Evolutionary conservation across 2,113 vertebrate species (phyloP).

Genomic region (Laticauda laticaudata): DNA sequence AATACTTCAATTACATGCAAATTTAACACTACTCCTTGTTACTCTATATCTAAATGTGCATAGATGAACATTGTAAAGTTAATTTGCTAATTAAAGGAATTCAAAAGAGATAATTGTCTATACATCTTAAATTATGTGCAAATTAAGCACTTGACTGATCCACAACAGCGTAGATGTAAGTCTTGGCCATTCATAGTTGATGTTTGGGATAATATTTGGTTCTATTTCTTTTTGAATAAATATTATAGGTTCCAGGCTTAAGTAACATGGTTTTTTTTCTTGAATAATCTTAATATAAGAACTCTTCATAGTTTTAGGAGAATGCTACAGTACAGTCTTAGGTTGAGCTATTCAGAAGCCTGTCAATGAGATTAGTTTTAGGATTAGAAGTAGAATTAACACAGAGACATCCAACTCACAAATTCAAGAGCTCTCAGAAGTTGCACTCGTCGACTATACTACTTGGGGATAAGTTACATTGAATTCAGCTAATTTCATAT

Average conservation of each 20-base stretch:
- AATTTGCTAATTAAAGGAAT: neutral
- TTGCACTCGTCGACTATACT: neutral
- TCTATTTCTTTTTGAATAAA: neutral
- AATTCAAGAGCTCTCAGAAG: neutral
- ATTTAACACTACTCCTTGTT: neutral
- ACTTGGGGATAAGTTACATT: neutral
- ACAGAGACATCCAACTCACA: neutral
- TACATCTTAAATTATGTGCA: neutral
- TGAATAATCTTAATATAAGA: neutral
- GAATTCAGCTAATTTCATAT: neutral
- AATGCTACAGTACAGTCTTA: neutral
- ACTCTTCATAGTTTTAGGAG: neutral
- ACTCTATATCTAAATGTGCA: neutral
- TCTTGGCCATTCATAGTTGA: neutral
- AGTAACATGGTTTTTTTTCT: neutral
- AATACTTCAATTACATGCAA: neutral
- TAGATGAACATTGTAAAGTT: neutral
- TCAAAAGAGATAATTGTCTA: neutral
- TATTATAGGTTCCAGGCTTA: neutral
- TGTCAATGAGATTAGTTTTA: neutral
- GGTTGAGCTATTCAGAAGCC: neutral
- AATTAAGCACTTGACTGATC: neutral
- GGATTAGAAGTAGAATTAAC: neutral
- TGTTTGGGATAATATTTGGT: neutral
- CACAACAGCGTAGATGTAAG: neutral